Conservation (phyloP, 37 sponge, comb jelly and placozoan genomes). For the Petrosia ficiformis region DNA sequence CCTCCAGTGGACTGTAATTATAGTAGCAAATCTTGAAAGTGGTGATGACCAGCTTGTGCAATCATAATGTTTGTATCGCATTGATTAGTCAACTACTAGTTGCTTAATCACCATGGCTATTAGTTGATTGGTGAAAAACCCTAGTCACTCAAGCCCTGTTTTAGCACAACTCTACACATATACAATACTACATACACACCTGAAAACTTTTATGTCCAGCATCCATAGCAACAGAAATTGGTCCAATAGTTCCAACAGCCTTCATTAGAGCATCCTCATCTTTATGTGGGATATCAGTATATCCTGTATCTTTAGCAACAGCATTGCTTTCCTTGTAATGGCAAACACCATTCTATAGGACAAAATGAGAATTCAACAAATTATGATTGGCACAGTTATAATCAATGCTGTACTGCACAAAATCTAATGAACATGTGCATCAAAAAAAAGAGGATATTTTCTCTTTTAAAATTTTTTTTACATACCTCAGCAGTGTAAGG, state of each 20-base stretch:
- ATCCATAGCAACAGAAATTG: not conserved
- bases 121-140: too few relatives aligned
- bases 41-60: too few relatives aligned
- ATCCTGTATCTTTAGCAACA: not conserved
- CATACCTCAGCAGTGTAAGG: constrained; percentile 78
- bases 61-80: too few relatives aligned
- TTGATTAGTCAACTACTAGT: too few relatives aligned
- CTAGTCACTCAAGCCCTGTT: too few relatives aligned
- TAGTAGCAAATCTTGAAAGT: not conserved
- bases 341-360: not conserved
- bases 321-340: not conserved
- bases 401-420: too few relatives aligned
- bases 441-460: not conserved
- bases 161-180: too few relatives aligned
- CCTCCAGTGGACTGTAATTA: too few relatives aligned
- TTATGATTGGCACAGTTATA: too few relatives aligned
- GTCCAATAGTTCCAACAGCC: constrained; percentile 7
- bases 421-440: too few relatives aligned
- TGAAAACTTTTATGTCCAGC: constrained; percentile 2
- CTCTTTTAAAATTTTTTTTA: not conserved
- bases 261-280: not conserved
- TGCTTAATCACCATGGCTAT: too few relatives aligned
- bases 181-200: too few relatives aligned
- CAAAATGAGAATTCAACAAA: not conserved
- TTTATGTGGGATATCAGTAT: not conserved